Base-by-base conservation (phyloP, 1,140 invertebrate species). In the Trachymyrmex septentrionalis region DNA sequence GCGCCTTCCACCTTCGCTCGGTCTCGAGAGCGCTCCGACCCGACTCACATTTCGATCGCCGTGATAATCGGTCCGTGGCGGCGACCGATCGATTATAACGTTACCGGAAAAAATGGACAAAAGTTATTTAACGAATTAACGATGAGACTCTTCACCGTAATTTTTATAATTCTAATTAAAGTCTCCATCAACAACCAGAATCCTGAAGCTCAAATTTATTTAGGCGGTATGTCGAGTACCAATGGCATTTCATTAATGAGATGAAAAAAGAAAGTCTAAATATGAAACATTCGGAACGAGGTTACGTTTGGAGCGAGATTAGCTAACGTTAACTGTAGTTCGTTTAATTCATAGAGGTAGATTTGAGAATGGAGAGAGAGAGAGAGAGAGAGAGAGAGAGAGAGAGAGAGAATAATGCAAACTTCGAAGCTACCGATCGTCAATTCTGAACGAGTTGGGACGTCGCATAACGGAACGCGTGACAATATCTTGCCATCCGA, bases 1-100 rank as follows among this genome's bases (percentile, higher is more conserved):
- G 53, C 86, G 30, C 80, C 86, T 87, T 87, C 61, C 86, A 75
- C 63, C 84, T 44, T 87, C 71, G 38, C 61, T 53, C 48, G 73
- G 50, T 50, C 44, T 69, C 57, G 71, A 86, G 71, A 86, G 61
- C 57, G 64, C 57, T 63, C 38, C 44, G 34, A 59, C 10, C 34
- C 24, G 21, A n/a, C n/a, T 72, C 77, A 30, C 63, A 55, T 67
- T 30, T 61, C 78, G 38, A 82, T 59, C 67, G 67, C 16, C 67
- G 55, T 53, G 80, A 73, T 73, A 82, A 59, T 61, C 38, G 38
- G 3, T 16, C 38, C 10, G 19, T 3, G 34, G 16, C 55, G n/a
- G 14, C 30, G 21, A 72, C 21, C 64, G 44, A 75, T 84, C 44
- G 38, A 73, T 34, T 16, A 16, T 2, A 38, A 55, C 30, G 19